These are phyloP conservation scores for Oryzias dopingdopingensis DNA, from an alignment of 2,797 vertebrate genomes.

Conservation along the genomic window DNA sequence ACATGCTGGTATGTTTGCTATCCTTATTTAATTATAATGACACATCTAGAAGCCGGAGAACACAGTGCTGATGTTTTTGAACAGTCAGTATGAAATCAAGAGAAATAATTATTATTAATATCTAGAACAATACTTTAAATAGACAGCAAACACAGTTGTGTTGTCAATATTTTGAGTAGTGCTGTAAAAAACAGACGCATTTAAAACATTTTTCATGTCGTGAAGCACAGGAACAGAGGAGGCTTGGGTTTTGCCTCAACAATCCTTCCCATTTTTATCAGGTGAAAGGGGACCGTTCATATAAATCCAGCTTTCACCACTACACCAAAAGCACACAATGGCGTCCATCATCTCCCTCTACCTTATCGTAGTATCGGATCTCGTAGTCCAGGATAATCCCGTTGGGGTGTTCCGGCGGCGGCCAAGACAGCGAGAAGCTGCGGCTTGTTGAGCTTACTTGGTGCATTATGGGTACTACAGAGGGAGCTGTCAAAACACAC, in stretches of 20 bases:
- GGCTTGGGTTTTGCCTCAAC: too few relatives aligned
- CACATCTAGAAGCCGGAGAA: neutral
- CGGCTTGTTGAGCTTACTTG: slow-evolving; percentile 94
- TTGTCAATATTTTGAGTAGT: neutral
- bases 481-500: slow-evolving; percentile 81
- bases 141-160: neutral
- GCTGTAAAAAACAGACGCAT: neutral
- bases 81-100: slow-evolving; percentile 8
- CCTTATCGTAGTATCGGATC: slow-evolving; percentile 93
- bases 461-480: slow-evolving; percentile 94
- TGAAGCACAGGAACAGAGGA: too few relatives aligned
- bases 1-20: slow-evolving; percentile 21
- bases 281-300: slow-evolving; percentile 22
- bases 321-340: slow-evolving; percentile 20
- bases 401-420: slow-evolving; percentile 92
- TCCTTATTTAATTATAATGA: slow-evolving; percentile 25
- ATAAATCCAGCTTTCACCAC: slow-evolving; percentile 29
- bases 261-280: too few relatives aligned
- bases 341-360: slow-evolving; percentile 71
- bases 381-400: slow-evolving; percentile 96
- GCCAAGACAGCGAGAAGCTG: slow-evolving; percentile 95
- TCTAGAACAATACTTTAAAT: neutral
- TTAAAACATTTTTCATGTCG: neutral
- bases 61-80: slow-evolving; percentile 7
- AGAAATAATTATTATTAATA: slow-evolving; percentile 5